Evolutionary conservation across 1,140 invertebrate species (phyloP), one percentile per base, ranked within the genome.

Genomic region (Euura lappo): DNA sequence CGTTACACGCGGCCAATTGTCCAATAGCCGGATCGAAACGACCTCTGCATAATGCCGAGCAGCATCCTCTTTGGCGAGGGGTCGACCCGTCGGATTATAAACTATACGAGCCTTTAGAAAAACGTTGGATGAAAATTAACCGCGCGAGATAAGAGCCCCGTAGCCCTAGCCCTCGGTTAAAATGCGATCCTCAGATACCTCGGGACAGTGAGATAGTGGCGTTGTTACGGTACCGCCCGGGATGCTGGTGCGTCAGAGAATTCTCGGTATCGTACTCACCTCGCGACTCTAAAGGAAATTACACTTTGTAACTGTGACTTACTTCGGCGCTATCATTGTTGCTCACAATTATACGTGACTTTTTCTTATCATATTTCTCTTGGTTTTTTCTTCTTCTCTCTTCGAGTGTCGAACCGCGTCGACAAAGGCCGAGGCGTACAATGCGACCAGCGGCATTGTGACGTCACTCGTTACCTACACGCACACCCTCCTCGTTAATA

Each of bases 231-330:
- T 28, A 28, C 28, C 28, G 28, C 28, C 28, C 51, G 51, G 51
- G 51, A 5, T 60, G 51, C 51, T 6, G 28, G 28, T 28, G 51
- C 51, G 51, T 60, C 51, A 60, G 51, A 60, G 51, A 60, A n/a
- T 60, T 60, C 51, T 60, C 51, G 51, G 51, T 60, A 60, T 60
- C 13, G 28, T 28, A 28, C 28, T 28, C 28, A 28, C 28, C 28
- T 28, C 28, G 28, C 0, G 28, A 6, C 51, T 60, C 51, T 8
- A 60, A 3, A 60, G 51, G 13, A 60, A n/a, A 60, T 60, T 60
- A 60, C 51, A 60, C 51, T 60, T 60, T 60, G 51, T 60, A 60
- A 60, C 51, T 60, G 3, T 60, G 51, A 8, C 51, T n/a, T 60
- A 28, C 28, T 28, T 1, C 28, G 28, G 28, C 28, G 28, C 28